Conservation (phyloP, 2,888 invertebrate species). For the Ophion ellenae region DNA sequence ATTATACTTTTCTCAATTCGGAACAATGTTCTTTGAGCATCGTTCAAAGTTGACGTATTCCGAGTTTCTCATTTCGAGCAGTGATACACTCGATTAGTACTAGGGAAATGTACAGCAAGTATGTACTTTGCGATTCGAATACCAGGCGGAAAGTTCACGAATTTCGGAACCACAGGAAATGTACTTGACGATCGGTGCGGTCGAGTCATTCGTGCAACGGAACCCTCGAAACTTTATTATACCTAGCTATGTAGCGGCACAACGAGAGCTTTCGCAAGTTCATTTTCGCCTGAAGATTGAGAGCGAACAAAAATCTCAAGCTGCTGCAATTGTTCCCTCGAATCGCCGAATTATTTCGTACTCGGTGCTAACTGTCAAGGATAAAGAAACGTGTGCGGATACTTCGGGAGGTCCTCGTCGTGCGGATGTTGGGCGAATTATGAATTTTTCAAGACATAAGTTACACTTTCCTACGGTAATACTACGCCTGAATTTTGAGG, state of each 20-base stretch:
- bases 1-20: too few relatives aligned
- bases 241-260: background rate
- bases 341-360: background rate
- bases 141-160: background rate
- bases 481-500: too few relatives aligned
- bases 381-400: background rate
- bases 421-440: background rate
- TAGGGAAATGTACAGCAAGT: background rate
- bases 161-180: conserved; percentile 1
- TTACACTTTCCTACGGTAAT: too few relatives aligned
- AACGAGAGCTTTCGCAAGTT: background rate
- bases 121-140: background rate
- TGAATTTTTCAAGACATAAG: background rate
- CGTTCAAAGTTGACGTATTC: background rate
- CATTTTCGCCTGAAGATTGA: background rate
- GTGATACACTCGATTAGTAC: background rate
- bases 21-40: background rate
- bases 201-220: conserved; percentile 9
- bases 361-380: background rate
- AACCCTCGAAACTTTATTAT: conserved; percentile 8
- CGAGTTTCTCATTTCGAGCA: background rate
- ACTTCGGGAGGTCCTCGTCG: background rate
- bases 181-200: background rate
- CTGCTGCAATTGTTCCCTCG: too few relatives aligned
- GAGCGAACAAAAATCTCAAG: background rate